Evolutionary conservation across 2,113 vertebrate species (phyloP), one percentile per base, ranked within the genome.

Genomic region (Noturus placidus): DNA sequence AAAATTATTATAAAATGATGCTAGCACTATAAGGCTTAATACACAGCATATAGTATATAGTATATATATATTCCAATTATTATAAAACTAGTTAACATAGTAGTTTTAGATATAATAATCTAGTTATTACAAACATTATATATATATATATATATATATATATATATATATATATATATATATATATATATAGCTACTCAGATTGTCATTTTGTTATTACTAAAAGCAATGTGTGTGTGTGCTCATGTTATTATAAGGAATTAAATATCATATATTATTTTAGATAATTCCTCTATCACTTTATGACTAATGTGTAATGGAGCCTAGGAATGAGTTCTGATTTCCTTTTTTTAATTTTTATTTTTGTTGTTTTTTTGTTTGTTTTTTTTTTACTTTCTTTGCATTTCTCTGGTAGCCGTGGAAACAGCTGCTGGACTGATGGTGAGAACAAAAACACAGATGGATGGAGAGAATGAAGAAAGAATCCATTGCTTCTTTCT

Each of bases 351-450:
- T 56, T 11, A n/a, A n/a, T n/a, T n/a, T n/a, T n/a, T n/a, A n/a
- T n/a, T n/a, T n/a, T n/a, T n/a, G n/a, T 1, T n/a, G 2, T 52
- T 52, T 52, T 13, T 27, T 67, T 33, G 19, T 54, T 33, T 17
- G 9, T 56, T 57, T 22, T 3, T 20, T 33, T 81, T 81, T 59
- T 59, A 56, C 78, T 57, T 81, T 57, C 19, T 8, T 81, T 38
- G 30, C 11, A 13, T 35, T 79, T 79, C n/a, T 81, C 52, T 80
- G 15, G n/a, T 80, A 81, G 56, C 50, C 76, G 11, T 79, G 46
- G 50, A 79, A 79, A 79, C 76, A 79, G 76, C 76, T 54, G 27
- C 76, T 54, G 50, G 50, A 54, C 50, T 54, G 76, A 79, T 56
- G 50, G 50, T 79, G 76, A 79, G 50, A 79, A 54, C n/a, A 54